Base-by-base conservation (phyloP, 1,140 invertebrate genomes). In the Notospermus geniculatus region DNA sequence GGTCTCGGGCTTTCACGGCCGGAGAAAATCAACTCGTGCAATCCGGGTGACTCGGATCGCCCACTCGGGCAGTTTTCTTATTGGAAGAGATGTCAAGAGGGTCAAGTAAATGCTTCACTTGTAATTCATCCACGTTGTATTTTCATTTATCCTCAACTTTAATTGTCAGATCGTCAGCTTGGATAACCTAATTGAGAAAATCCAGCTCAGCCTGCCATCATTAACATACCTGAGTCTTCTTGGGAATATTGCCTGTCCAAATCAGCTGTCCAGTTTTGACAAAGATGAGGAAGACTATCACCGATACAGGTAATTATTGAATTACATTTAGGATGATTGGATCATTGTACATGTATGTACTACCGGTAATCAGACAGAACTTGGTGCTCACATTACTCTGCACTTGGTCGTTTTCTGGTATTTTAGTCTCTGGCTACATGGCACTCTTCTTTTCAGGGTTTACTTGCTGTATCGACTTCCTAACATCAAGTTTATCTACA, bases 231-330 rank as follows among this genome's bases (percentile, higher is more conserved):
- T 93, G 1, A 93, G 91, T 79, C 76, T 94, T 1, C 82, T 93
- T 1, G 91, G 91, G 23, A 94, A 94, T 80, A 85, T 86, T 62
- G 91, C 90, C 0, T 95, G 90, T 78, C 91, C 91, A 0, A 89
- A 93, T 80, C 88, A 92, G 71, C 79, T 93, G 22, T 90, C 90
- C 0, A 85, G 87, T 77, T 70, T 71, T 9, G 86, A 87, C 43
- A 90, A 89, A 71, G 90, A 92, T 76, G 91, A 93, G 43, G 87
- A 88, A 13, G 91, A 93, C 79, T 94, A 93, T 73, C 86, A 88
- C 67, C 84, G 90, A 83, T 93, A 93, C 73, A 88, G 91, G 75
- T 90, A 75, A n/a, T n/a, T n/a, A n/a, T n/a, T n/a, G n/a, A n/a
- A n/a, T n/a, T n/a, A n/a, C n/a, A n/a, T n/a, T n/a, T n/a, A n/a